Conservation (phyloP, 1,140 invertebrate genomes). For the Heliconius melpomene region DNA sequence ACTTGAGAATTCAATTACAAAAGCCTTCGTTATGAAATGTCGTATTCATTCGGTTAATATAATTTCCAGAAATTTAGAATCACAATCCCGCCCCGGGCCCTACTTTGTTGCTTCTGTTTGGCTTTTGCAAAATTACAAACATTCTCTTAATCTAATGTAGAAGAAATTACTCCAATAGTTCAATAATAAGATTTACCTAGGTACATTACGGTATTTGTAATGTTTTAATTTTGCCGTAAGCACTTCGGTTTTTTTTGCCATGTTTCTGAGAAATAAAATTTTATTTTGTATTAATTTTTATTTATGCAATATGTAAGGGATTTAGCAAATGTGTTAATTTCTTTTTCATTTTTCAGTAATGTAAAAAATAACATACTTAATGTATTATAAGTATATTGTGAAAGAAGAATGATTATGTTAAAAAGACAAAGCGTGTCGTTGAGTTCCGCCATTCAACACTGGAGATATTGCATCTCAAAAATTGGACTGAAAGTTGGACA, state of each 20-base stretch:
- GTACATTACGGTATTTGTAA: background rate
- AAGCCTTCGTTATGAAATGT: conserved; percentile 17
- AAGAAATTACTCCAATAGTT: background rate
- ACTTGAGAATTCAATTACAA: conserved; percentile 23
- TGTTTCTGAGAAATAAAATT: background rate
- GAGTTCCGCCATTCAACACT: too few relatives aligned
- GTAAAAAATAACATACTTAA: too few relatives aligned
- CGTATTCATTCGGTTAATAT: conserved; percentile 23
- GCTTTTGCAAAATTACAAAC: background rate
- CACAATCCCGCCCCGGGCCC: conserved; percentile 7
- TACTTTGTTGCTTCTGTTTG: conserved; percentile 18
- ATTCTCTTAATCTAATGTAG: background rate
- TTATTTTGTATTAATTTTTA: background rate
- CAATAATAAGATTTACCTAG: background rate
- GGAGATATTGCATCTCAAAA: too few relatives aligned
- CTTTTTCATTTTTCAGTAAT: too few relatives aligned
- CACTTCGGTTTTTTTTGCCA: background rate
- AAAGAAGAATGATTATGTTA: too few relatives aligned
- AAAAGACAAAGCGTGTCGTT: too few relatives aligned
- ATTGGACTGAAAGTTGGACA: too few relatives aligned
- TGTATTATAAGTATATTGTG: too few relatives aligned
- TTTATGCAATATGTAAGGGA: background rate
- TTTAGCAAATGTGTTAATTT: background rate
- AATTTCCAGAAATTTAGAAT: conserved; percentile 16
- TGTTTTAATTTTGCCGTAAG: background rate